phyloP scores from a whole-genome alignment of 2,797 vertebrate genomes.

The Pseudocheirus occidentalis region DNA sequence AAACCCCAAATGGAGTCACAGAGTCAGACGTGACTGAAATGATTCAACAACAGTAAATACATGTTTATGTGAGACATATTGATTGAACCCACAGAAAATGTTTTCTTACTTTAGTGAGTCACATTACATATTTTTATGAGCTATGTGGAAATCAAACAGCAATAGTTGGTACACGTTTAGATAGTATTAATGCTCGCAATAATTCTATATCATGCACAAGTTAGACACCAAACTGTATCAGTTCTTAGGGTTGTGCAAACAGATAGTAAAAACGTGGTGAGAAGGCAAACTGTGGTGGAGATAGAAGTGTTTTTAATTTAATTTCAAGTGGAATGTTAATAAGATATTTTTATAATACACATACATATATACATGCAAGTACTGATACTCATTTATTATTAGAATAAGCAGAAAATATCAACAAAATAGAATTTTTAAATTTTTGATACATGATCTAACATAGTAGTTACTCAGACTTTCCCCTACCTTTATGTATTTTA shows the following conservation, averaged over 20 bases:
- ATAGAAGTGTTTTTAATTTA: not conserved
- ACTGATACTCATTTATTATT: not conserved
- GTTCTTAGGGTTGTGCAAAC: not conserved
- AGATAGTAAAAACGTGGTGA: not conserved
- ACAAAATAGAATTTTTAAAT: not conserved
- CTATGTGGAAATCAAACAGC: not conserved
- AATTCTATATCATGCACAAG: not conserved
- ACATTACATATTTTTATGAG: not conserved
- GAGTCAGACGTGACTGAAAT: not conserved
- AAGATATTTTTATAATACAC: not conserved
- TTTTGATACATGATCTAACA: not conserved
- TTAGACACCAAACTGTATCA: not conserved
- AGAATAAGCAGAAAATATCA: not conserved
- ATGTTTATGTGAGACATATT: not conserved
- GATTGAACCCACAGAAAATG: not conserved
- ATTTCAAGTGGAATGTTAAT: not conserved
- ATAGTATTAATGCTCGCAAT: not conserved
- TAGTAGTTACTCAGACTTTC: not conserved
- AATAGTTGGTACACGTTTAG: not conserved
- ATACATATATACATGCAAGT: not conserved
- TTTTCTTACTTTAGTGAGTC: not conserved
- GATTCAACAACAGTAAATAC: not conserved
- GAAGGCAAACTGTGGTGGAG: not conserved
- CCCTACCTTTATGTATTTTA: not conserved
- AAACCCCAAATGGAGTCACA: not conserved